Evolutionary conservation across 2,113 vertebrate species (phyloP).

Genomic region (Eubucco bourcierii): DNA sequence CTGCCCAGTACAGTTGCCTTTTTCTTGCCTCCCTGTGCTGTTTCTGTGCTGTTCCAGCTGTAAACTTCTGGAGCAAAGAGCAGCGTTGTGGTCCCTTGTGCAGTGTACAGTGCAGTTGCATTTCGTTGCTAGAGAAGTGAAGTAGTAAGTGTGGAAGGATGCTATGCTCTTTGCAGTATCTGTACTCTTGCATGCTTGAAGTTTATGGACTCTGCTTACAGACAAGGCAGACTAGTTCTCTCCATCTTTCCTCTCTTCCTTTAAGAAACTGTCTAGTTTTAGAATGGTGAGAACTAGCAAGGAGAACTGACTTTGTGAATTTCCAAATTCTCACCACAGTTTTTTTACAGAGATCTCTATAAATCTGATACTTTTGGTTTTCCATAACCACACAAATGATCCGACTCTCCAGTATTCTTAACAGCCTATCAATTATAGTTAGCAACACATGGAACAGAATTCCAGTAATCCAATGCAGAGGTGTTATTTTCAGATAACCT

Average conservation of each 20-base stretch:
- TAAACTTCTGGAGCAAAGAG: neutral
- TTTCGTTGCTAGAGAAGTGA: accelerated
- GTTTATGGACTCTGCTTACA: neutral
- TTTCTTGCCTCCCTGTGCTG: neutral
- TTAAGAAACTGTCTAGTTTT: neutral
- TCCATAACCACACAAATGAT: neutral
- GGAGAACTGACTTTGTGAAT: neutral
- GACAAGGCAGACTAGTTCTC: neutral
- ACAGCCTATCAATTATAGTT: neutral
- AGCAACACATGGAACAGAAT: neutral
- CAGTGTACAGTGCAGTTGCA: accelerated
- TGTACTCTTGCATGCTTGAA: neutral
- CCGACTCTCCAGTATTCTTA: neutral
- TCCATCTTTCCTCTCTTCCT: neutral
- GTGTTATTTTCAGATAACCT: neutral
- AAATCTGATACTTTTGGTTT: neutral
- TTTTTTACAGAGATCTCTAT: neutral
- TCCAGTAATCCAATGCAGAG: neutral
- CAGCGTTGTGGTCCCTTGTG: neutral
- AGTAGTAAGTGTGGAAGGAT: neutral
- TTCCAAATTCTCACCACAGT: neutral
- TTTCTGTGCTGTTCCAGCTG: neutral
- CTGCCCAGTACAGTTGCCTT: neutral
- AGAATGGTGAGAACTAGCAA: neutral
- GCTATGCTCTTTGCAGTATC: neutral